Evolutionary conservation across 2,113 vertebrate species (phyloP), one percentile per base, ranked within the genome.

Genomic region (Progne subis): DNA sequence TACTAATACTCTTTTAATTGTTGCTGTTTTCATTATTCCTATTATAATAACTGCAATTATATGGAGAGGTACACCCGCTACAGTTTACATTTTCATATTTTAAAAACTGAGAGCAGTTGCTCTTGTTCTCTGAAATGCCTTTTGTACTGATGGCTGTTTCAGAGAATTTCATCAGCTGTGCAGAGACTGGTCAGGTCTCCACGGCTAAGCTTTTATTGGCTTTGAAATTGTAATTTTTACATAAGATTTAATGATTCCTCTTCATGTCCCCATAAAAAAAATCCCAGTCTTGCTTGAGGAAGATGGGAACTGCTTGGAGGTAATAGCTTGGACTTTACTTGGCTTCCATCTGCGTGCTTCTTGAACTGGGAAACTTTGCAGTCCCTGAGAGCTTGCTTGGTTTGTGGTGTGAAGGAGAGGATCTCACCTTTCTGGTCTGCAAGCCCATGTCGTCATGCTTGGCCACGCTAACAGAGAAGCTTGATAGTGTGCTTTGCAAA

Each of bases 201-300:
- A 31, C 0, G 8, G 23, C 64, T 75, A 23, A 93, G 55, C 25
- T 88, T 92, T 81, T 86, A 88, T 19, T 94, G 37, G 60, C 68
- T 93, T 90, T 90, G 57, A 80, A 90, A 75, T 21, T 59, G 79
- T 75, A 49, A 76, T 47, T 96, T 94, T 95, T 92, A 28, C 28
- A 2, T 92, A 37, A 79, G 53, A 71, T 84, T 75, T 83, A 82
- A 90, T 4, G 6, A 88, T 86, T 90, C 37, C 3, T 60, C 64
- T 93, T 94, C 68, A 78, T 88, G 43, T 82, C 24, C 32, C 28
- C 3, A 5, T 80, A 56, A 94, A 90, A 92, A 92, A 86, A 28
- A 31, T 52, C 28, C 56, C 24, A 56, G 55, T 77, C 52, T 25
- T 86, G 20, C 34, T 68, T 60, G 44, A 56, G 46, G 55, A 90